Conservation (phyloP, 2,113 vertebrate genomes). For the Oryzias curvinotus region DNA sequence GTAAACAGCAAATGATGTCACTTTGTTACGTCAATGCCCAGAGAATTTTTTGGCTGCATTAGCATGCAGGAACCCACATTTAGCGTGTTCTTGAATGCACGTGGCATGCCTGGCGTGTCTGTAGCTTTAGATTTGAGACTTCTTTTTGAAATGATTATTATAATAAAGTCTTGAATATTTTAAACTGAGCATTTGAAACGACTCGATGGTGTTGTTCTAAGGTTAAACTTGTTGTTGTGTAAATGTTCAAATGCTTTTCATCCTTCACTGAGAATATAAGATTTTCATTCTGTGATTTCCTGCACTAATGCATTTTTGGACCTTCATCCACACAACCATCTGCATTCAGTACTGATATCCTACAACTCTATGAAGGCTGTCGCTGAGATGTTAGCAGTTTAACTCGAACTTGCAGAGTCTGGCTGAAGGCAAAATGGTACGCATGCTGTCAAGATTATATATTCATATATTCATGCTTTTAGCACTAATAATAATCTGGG, state of each 20-base stretch:
- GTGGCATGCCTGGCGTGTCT: too few relatives aligned
- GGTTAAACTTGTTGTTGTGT: too few relatives aligned
- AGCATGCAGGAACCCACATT: too few relatives aligned
- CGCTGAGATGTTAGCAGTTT: constrained; percentile 26
- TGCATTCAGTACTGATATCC: neutral
- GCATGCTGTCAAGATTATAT: constrained; percentile 29
- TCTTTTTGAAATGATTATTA: neutral
- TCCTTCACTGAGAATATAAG: neutral
- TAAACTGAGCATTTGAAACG: neutral
- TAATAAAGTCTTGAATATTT: neutral
- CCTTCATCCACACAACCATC: neutral
- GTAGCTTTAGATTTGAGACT: too few relatives aligned
- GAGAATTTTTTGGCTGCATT: too few relatives aligned
- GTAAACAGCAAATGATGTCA: too few relatives aligned
- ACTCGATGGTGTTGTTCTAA: too few relatives aligned
- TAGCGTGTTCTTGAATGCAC: too few relatives aligned
- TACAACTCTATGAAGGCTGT: constrained; percentile 3
- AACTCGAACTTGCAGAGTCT: constrained; percentile 5
- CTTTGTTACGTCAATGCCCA: too few relatives aligned
- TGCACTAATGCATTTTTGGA: neutral
- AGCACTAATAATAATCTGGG: constrained; percentile 31
- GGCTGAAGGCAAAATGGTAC: constrained; percentile 24
- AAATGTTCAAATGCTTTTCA: neutral
- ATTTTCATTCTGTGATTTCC: too few relatives aligned
- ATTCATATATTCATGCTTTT: constrained; percentile 35